These are phyloP conservation scores for Cyprinodon tularosa DNA, from an alignment of 2,113 vertebrate genomes.

Conservation along the genomic window DNA sequence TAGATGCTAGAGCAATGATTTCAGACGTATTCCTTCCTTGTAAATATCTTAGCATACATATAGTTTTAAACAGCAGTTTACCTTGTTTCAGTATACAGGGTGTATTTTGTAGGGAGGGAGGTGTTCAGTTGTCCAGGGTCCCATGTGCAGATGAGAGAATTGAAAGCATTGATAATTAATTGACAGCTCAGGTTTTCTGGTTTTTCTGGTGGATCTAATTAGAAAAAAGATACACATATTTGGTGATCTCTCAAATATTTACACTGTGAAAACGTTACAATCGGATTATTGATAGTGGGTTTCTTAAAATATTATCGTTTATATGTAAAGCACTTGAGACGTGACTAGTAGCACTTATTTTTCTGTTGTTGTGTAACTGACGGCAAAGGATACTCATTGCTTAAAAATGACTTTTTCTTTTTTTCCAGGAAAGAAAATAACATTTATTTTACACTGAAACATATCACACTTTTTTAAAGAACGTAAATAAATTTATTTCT, in stretches of 20 bases:
- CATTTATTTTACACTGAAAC: no score
- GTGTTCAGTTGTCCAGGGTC: conserved; percentile 71
- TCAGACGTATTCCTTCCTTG: not conserved
- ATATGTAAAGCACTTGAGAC: not conserved
- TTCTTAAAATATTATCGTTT: not conserved
- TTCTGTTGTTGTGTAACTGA: not conserved
- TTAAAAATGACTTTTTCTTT: not conserved
- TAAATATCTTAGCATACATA: not conserved
- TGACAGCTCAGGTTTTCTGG: conserved; percentile 86
- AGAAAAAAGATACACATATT: not conserved
- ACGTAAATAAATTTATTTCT: no score
- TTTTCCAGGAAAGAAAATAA: no score
- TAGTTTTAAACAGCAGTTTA: conserved; percentile 10
- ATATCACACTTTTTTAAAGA: no score
- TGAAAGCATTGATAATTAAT: conserved; percentile 75
- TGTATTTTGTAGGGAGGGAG: conserved; percentile 75
- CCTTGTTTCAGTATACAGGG: conserved; percentile 73
- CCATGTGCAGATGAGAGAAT: conserved; percentile 85
- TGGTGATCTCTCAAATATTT: not conserved
- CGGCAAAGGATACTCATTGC: not conserved
- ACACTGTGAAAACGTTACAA: not conserved
- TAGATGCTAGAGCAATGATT: not conserved
- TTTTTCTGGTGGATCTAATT: conserved; percentile 80
- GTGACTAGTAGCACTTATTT: not conserved
- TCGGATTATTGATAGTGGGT: not conserved